Percentiles rank a stretch among this genome's conserved stretches.
Evolutionary conservation across 2,113 vertebrate species (phyloP).

Genomic region (Rhea americana): DNA sequence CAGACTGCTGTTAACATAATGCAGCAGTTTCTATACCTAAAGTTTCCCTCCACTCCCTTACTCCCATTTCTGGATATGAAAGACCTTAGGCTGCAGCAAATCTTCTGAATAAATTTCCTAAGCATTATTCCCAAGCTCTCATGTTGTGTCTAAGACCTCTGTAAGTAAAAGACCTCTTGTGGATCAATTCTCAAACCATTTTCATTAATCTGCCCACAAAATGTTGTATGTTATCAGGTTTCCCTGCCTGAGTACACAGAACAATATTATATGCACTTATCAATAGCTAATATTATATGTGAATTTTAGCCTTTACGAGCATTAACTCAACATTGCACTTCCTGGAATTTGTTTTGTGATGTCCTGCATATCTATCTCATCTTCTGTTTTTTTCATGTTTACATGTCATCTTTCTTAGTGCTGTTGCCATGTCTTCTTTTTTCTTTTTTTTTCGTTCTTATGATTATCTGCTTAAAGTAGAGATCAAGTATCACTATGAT

Average conservation of each 20-base stretch:
- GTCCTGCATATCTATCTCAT: not conserved
- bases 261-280: not conserved
- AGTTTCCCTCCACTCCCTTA: not conserved
- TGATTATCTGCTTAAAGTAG: not conserved
- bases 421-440: not conserved
- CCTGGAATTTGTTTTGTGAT: not conserved
- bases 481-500: not conserved
- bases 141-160: not conserved
- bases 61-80: not conserved
- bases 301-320: not conserved
- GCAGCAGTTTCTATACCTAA: not conserved
- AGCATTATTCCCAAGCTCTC: not conserved
- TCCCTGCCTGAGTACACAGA: not conserved
- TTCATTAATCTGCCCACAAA: not conserved
- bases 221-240: not conserved
- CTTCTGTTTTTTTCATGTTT: rapidly evolving
- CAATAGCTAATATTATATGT: not conserved
- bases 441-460: not conserved
- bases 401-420: not conserved
- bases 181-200: not conserved
- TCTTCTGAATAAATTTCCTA: not conserved
- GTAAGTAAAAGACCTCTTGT: not conserved
- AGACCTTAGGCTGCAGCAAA: not conserved
- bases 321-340: rapidly evolving
- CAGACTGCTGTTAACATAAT: not conserved